Evolutionary conservation across 2,888 invertebrate species (phyloP).

Genomic region (Beris chalybata): DNA sequence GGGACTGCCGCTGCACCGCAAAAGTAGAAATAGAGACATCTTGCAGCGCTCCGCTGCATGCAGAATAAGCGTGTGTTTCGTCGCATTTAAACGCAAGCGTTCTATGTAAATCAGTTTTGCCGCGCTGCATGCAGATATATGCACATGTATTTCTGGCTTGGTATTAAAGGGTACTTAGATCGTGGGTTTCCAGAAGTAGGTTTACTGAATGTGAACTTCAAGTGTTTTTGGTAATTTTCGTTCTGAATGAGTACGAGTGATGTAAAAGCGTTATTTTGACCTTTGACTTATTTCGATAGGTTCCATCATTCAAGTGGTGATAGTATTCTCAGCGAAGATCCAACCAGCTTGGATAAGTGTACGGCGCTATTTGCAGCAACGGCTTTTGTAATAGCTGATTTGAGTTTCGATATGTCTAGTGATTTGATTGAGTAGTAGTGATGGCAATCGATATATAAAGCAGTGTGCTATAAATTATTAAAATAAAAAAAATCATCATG

Average conservation of each 20-base stretch:
- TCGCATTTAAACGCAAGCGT: too few species aligned
- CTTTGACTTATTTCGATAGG: conserved; percentile 56
- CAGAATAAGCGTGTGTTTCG: too few species aligned
- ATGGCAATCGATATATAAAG: too few species aligned
- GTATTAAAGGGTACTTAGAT: conserved; percentile 58
- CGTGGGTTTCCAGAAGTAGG: conserved; percentile 72
- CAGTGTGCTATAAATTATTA: too few species aligned
- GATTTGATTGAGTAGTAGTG: conserved; percentile 28
- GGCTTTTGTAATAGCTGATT: conserved; percentile 75
- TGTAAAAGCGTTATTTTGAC: too few species aligned
- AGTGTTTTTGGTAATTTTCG: conserved; percentile 61
- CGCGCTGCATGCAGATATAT: too few species aligned
- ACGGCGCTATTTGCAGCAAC: conserved; percentile 78
- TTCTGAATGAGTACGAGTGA: neutral
- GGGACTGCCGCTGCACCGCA: too few species aligned
- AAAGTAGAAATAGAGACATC: too few species aligned
- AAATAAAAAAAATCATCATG: too few species aligned
- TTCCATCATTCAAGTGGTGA: conserved; percentile 77
- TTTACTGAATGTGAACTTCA: conserved; percentile 67
- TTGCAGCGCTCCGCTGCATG: too few species aligned
- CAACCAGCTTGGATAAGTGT: conserved; percentile 69
- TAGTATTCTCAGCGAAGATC: conserved; percentile 73
- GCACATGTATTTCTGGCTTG: too few species aligned
- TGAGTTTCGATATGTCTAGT: conserved; percentile 68
- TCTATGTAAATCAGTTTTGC: too few species aligned